phyloP scores from a whole-genome alignment of 2,113 vertebrate species.

The Microtus richardsoni region DNA sequence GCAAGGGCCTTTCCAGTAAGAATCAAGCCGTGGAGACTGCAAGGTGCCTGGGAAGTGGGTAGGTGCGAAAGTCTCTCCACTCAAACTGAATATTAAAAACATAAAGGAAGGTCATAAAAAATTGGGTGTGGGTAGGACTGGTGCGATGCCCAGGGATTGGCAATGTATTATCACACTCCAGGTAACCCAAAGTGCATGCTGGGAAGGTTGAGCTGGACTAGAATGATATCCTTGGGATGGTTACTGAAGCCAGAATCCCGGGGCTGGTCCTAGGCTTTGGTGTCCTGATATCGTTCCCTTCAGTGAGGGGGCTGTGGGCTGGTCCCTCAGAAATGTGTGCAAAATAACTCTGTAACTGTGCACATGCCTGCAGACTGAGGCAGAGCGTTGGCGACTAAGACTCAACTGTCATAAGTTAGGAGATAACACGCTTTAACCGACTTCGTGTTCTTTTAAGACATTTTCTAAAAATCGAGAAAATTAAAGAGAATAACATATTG shows the following conservation, averaged over 20 bases:
- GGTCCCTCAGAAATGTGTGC: background rate
- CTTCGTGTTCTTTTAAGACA: background rate
- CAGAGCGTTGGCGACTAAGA: background rate
- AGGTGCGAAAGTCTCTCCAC: background rate
- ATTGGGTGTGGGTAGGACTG: background rate
- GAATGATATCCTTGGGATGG: background rate
- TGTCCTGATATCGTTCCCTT: background rate
- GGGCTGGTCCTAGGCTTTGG: background rate
- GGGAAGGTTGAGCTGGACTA: background rate
- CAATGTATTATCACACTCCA: background rate
- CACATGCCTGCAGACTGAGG: background rate
- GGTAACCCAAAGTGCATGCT: background rate
- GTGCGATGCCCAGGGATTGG: background rate
- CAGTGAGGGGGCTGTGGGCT: background rate
- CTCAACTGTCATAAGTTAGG: background rate
- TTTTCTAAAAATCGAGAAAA: background rate
- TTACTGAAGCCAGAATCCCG: background rate
- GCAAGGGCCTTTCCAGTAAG: background rate
- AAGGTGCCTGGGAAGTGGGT: background rate
- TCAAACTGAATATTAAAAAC: background rate
- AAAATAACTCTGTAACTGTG: background rate
- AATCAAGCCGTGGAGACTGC: background rate
- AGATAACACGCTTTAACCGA: background rate
- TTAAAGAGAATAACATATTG: background rate
- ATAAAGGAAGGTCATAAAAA: background rate